Conservation (phyloP, 2,113 vertebrate species). For the Carassius gibelio region DNA sequence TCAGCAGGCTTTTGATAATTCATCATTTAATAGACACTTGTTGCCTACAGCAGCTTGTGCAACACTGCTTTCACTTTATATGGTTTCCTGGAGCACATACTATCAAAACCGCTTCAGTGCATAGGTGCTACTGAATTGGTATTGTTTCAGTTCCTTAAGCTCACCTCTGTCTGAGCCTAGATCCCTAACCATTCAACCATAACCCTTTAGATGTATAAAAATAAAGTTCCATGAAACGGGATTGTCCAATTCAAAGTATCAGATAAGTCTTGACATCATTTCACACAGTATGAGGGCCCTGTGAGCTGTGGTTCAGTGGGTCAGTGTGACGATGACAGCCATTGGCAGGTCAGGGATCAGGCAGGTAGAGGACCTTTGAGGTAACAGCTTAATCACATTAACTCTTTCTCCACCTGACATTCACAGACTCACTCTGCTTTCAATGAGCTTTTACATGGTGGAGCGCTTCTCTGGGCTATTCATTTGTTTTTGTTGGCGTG, state of each 20-base stretch:
- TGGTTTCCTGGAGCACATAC: too few species aligned
- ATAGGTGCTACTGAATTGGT: too few species aligned
- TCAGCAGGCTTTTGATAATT: neutral
- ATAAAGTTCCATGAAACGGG: neutral
- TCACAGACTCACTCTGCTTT: neutral
- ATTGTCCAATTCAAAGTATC: neutral
- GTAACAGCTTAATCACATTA: conserved; percentile 24
- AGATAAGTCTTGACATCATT: neutral
- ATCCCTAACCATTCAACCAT: too few species aligned
- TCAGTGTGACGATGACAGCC: conserved; percentile 24
- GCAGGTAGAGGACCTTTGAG: neutral
- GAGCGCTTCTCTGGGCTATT: too few species aligned
- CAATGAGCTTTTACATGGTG: neutral
- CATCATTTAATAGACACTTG: neutral
- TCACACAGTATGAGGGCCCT: neutral
- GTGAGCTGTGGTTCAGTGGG: conserved; percentile 12
- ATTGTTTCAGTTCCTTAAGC: too few species aligned
- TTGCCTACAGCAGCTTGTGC: neutral
- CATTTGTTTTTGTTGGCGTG: too few species aligned
- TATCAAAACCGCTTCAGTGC: too few species aligned
- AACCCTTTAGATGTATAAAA: neutral
- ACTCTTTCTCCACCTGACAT: conserved; percentile 5
- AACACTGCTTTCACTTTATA: neutral
- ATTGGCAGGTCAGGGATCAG: conserved; percentile 29
- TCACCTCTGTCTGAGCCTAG: too few species aligned